Base-by-base conservation (phyloP, 2,888 invertebrate genomes). In the Volucella inanis region DNA sequence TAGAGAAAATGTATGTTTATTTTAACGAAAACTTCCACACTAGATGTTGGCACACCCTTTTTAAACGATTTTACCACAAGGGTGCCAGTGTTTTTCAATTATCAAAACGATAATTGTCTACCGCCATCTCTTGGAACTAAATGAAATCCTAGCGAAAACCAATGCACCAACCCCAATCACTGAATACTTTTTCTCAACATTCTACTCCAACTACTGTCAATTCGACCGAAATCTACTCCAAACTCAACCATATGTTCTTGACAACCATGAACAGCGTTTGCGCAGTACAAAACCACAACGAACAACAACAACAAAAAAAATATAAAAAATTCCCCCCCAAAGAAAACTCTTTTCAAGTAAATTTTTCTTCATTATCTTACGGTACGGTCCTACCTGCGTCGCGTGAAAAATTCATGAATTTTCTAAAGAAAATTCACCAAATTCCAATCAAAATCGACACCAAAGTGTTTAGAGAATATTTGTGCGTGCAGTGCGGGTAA, bases 221-320 rank as follows among this genome's bases (percentile, higher is more conserved):
- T 1, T 10, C 8, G 0, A 3, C 39, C n/a, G 9, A 8, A 49
- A 41, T 85, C 80, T 84, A 84, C 57, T 85, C 70, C 80, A 80
- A 76, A 50, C 45, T 0, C 9, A 47, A 76, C 72, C 84, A 85
- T 67, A 75, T 85, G 84, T 76, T 85, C 76, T 68, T 85, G 84
- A 85, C 84, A 84, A 65, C 6, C 15, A 2, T 0, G 0, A 12
- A 71, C 18, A 62, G 49, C 80, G 84, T 65, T 39, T 85, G 84
- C 84, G 84, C 80, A 47, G 8, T 47, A 57, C 8, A 70, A 64
- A 49, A 83, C 52, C 22, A 75, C 68, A 75, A 71, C 52, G 47
- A 52, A 64, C 10, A 50, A 64, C n/a, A 18, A 62, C 62, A 57
- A 82, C 71, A 22, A 47, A 70, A n/a, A n/a, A 59, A 43, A 50